Evolutionary conservation across 1,140 invertebrate species (phyloP).

Genomic region (Drosophila lacteicornis): DNA sequence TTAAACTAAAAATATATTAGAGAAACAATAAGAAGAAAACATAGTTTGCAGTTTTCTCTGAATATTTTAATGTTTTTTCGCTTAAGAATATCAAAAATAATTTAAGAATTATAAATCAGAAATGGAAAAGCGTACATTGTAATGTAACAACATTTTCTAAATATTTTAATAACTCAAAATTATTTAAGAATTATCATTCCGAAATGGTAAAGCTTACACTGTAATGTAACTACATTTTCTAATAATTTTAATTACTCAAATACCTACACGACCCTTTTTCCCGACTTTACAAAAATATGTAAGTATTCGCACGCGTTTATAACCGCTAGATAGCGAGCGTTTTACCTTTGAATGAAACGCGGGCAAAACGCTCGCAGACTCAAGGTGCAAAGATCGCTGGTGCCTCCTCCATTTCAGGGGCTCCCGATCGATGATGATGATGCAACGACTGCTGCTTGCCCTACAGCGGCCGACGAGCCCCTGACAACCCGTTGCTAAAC

Average conservation of each 20-base stretch:
- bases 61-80: too few relatives aligned
- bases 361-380: slow-evolving; percentile 9
- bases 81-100: neutral
- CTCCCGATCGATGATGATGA: slow-evolving; percentile 40
- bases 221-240: too few relatives aligned
- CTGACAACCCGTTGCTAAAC: slow-evolving; percentile 38
- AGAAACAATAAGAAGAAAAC: neutral
- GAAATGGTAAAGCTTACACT: too few relatives aligned
- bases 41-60: too few relatives aligned
- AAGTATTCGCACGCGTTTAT: slow-evolving; percentile 32
- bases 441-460: slow-evolving; percentile 44
- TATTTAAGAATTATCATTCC: too few relatives aligned
- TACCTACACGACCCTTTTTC: neutral
- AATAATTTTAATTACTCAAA: neutral
- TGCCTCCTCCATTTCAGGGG: slow-evolving; percentile 19
- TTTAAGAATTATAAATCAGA: too few relatives aligned
- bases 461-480: slow-evolving; percentile 27
- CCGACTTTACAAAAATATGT: neutral
- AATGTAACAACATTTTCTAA: neutral
- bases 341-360: slow-evolving; percentile 48
- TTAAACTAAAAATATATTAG: too few relatives aligned
- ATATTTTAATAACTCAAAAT: too few relatives aligned
- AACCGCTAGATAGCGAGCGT: slow-evolving; percentile 16
- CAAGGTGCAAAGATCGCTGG: slow-evolving; percentile 10
- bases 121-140: neutral